Evolutionary conservation across 2,888 invertebrate genomes (phyloP).

Genomic region (Tetragnatha montana): DNA sequence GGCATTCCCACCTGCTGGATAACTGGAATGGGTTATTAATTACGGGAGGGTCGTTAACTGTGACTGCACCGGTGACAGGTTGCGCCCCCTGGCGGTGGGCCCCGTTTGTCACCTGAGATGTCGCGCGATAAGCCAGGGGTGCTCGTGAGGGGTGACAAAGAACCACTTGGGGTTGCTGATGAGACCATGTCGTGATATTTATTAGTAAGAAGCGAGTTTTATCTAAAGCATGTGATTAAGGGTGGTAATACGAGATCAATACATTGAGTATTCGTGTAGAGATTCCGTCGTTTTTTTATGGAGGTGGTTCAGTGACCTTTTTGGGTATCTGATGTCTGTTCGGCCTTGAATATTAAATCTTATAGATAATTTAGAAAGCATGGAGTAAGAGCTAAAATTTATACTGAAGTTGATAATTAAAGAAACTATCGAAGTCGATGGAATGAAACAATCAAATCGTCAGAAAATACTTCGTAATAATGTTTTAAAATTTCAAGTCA

Average conservation of each 20-base stretch:
- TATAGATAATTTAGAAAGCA: neutral
- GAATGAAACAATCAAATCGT: no score
- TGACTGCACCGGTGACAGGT: slow-evolving; percentile 67
- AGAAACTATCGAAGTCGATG: no score
- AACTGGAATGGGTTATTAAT: slow-evolving; percentile 70
- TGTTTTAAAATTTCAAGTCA: no score
- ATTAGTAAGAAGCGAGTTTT: neutral
- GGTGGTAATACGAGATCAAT: neutral
- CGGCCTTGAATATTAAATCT: neutral
- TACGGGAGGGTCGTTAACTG: slow-evolving; percentile 48
- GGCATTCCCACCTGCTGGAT: slow-evolving; percentile 52
- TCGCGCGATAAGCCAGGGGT: neutral
- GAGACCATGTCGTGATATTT: neutral
- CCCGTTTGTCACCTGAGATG: slow-evolving; percentile 25
- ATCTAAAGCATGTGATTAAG: neutral
- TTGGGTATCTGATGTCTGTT: neutral
- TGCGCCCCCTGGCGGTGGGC: slow-evolving; percentile 53
- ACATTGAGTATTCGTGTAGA: neutral
- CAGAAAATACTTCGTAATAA: no score
- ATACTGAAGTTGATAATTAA: no score
- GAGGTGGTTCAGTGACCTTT: neutral
- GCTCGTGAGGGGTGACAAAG: neutral
- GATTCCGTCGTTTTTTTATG: neutral
- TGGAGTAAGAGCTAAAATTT: neutral
- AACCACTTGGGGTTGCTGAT: neutral